A percentile compares a stretch with the other conserved stretches of the same genome.
Conservation (phyloP, 2,888 invertebrate genomes). For the Diplolepis rosae region DNA sequence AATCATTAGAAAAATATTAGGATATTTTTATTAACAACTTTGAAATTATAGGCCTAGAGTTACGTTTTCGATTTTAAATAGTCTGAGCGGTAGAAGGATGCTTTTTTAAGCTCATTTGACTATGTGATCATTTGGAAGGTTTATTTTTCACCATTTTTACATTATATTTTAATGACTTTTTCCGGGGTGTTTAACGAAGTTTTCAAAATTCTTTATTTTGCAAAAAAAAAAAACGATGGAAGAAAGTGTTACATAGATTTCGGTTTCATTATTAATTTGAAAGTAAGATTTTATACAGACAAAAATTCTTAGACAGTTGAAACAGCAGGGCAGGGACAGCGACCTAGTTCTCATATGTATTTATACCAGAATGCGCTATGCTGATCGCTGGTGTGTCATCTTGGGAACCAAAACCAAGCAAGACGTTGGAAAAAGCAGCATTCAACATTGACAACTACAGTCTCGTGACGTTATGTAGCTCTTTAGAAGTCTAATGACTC, state of each 20-base stretch:
- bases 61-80: too few species aligned
- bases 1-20: too few species aligned
- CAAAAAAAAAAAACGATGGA: not conserved
- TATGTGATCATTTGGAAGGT: too few species aligned
- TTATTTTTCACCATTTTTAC: too few species aligned
- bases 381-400: slow-evolving; percentile 56
- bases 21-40: too few species aligned
- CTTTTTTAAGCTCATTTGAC: too few species aligned
- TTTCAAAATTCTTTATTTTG: not conserved
- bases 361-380: slow-evolving; percentile 64
- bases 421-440: slow-evolving; percentile 39
- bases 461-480: slow-evolving; percentile 61
- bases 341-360: slow-evolving; percentile 67
- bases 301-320: slow-evolving; percentile 39
- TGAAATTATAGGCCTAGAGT: too few species aligned
- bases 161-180: too few species aligned
- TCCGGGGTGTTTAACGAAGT: too few species aligned
- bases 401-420: slow-evolving; percentile 42
- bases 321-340: slow-evolving; percentile 42
- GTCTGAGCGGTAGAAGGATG: too few species aligned
- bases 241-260: not conserved
- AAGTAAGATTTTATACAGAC: slow-evolving; percentile 44
- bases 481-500: slow-evolving; percentile 49
- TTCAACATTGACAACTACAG: slow-evolving; percentile 37
- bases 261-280: slow-evolving; percentile 20